A percentile compares a stretch with the other conserved stretches of the same genome.
These are phyloP conservation scores for Pseudonaja textilis DNA, from an alignment of 2,113 vertebrate genomes.

Conservation along the genomic window DNA sequence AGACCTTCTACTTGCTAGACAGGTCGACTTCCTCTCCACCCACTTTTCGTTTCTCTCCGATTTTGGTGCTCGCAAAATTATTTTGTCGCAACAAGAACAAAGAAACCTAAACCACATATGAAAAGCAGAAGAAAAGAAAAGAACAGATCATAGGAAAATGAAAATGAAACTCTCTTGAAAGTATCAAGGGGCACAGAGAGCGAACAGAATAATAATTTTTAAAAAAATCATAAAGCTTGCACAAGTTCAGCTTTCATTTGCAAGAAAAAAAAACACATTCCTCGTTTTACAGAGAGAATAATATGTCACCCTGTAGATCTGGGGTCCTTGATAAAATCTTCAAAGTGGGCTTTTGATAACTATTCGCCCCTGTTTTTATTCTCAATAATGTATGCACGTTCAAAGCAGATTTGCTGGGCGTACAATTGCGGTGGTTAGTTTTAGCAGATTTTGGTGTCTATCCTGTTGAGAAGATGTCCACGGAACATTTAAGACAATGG, in stretches of 20 bases:
- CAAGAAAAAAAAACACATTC: not conserved
- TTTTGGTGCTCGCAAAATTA: constrained; percentile 1
- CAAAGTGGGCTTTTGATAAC: not conserved
- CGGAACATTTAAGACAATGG: not conserved
- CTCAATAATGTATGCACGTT: not conserved
- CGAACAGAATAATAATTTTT: not conserved
- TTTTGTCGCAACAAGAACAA: not conserved
- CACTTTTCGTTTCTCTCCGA: not conserved
- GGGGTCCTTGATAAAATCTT: not conserved
- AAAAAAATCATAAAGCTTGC: not conserved
- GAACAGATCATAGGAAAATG: not conserved
- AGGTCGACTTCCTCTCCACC: not conserved
- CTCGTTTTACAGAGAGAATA: not conserved
- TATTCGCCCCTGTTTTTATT: not conserved
- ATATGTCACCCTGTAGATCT: not conserved
- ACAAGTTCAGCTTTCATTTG: not conserved
- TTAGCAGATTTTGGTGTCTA: not conserved
- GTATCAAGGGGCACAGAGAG: too few relatives aligned
- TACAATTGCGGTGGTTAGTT: not conserved
- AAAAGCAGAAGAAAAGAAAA: not conserved
- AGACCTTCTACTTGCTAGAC: constrained; percentile 32
- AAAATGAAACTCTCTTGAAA: not conserved
- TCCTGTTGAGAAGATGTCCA: not conserved
- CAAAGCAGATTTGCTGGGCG: not conserved
- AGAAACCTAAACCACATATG: not conserved